Evolutionary conservation across 1,140 invertebrate species (phyloP).

Genomic region (Euwallacea fornicatus): DNA sequence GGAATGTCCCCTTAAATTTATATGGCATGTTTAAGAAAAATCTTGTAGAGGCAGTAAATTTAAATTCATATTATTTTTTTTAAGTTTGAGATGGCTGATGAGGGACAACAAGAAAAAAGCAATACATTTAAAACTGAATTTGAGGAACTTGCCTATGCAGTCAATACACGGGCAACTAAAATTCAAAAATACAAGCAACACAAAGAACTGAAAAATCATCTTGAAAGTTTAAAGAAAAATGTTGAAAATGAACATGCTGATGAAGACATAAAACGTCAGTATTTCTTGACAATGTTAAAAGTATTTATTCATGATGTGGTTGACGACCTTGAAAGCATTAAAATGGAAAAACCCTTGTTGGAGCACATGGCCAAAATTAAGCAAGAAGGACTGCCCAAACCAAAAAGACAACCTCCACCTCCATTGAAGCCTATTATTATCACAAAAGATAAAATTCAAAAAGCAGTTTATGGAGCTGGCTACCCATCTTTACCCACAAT

Average conservation of each 20-base stretch:
- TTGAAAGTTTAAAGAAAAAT: constrained; percentile 66
- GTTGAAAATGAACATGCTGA: constrained; percentile 68
- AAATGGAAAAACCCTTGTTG: constrained; percentile 73
- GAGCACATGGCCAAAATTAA: constrained; percentile 67
- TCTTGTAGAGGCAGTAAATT: no score
- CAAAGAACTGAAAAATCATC: constrained; percentile 75
- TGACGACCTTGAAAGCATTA: constrained; percentile 76
- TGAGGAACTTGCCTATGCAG: constrained; percentile 52
- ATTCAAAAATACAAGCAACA: constrained; percentile 77
- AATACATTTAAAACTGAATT: constrained; percentile 44
- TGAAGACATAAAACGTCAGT: constrained; percentile 80
- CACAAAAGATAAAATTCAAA: constrained; percentile 85
- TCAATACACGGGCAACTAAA: constrained; percentile 68
- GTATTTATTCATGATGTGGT: constrained; percentile 72
- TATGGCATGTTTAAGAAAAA: no score
- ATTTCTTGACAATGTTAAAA: constrained; percentile 78
- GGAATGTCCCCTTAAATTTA: no score
- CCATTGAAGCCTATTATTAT: constrained; percentile 91
- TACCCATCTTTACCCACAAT: constrained; percentile 92
- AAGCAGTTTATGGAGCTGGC: constrained; percentile 90
- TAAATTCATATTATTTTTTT: no score
- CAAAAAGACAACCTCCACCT: constrained; percentile 51
- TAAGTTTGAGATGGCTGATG: constrained; percentile 20
- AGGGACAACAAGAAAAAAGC: constrained; percentile 14
- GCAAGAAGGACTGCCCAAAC: constrained; percentile 50